Percentiles rank a stretch among this genome's conserved stretches.
Conservation (phyloP, 53 echinoderm and acorn worm genomes). For the Stichopus horrens region DNA sequence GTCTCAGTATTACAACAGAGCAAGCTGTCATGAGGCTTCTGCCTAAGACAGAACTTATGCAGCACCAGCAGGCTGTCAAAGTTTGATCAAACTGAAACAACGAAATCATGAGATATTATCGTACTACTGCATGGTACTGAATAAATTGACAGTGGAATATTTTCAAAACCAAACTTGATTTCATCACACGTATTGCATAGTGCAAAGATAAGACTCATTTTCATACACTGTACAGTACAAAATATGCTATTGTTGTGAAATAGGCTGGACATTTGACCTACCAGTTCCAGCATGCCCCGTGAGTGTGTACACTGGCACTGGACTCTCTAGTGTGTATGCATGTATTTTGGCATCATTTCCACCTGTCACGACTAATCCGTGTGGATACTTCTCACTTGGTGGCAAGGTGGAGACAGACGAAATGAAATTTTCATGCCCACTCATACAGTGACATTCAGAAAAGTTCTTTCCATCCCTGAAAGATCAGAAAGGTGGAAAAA, state of each 20-base stretch:
- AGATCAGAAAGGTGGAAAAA: not conserved
- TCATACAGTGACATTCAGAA: conserved; percentile 81
- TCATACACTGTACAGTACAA: not conserved
- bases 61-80: too few species aligned
- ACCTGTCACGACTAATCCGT: conserved; percentile 85
- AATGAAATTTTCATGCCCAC: conserved; percentile 90
- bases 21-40: too few species aligned
- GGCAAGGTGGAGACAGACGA: conserved; percentile 83
- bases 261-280: conserved; percentile 3
- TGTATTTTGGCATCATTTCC: conserved; percentile 92
- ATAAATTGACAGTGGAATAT: too few species aligned
- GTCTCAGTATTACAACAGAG: too few species aligned
- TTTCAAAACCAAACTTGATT: too few species aligned
- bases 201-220: not conserved
- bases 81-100: not conserved
- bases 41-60: too few species aligned
- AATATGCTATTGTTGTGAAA: not conserved
- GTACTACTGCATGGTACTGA: too few species aligned
- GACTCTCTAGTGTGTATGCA: conserved; percentile 83
- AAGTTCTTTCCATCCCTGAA: conserved; percentile 51
- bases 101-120: not conserved
- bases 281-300: conserved; percentile 85
- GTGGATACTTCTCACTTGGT: conserved; percentile 79
- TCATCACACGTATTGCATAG: too few species aligned
- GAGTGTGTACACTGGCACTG: conserved; percentile 76